Conservation (phyloP, 2,888 invertebrate species). For the Rhaphigaster nebulosa region DNA sequence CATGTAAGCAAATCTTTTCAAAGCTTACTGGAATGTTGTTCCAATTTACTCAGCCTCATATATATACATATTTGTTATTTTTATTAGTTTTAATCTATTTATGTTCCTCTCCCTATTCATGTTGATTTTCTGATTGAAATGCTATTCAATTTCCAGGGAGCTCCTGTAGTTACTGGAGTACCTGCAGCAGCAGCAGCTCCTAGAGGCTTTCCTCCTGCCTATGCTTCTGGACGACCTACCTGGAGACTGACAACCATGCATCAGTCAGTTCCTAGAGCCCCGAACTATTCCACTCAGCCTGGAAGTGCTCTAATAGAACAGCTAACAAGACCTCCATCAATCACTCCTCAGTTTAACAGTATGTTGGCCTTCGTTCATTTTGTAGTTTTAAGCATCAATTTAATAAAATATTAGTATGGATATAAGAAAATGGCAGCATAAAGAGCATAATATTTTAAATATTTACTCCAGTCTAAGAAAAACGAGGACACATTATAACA, state of each 20-base stretch:
- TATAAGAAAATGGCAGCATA: neutral
- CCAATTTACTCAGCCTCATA: too few species aligned
- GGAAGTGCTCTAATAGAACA: conserved; percentile 75
- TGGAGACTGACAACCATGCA: conserved; percentile 65
- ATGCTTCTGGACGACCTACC: conserved; percentile 45
- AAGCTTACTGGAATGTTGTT: too few species aligned
- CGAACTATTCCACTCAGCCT: conserved; percentile 62
- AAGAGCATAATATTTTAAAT: too few species aligned
- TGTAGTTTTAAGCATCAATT: neutral
- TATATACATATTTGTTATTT: too few species aligned
- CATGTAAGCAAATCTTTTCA: too few species aligned
- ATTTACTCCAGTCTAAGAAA: too few species aligned
- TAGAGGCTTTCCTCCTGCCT: conserved; percentile 55
- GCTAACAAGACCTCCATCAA: conserved; percentile 73
- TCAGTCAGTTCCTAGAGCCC: conserved; percentile 63
- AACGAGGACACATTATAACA: too few species aligned
- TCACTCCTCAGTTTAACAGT: conserved; percentile 69
- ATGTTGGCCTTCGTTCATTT: neutral
- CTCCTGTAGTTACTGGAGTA: conserved; percentile 54
- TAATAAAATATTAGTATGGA: neutral
- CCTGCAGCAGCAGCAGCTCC: conserved; percentile 58
- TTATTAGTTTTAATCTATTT: neutral
- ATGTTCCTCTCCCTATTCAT: neutral
- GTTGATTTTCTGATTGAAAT: neutral
- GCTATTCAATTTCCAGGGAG: neutral